Conservation (phyloP, 2,113 vertebrate genomes). For the Dromaius novaehollandiae region DNA sequence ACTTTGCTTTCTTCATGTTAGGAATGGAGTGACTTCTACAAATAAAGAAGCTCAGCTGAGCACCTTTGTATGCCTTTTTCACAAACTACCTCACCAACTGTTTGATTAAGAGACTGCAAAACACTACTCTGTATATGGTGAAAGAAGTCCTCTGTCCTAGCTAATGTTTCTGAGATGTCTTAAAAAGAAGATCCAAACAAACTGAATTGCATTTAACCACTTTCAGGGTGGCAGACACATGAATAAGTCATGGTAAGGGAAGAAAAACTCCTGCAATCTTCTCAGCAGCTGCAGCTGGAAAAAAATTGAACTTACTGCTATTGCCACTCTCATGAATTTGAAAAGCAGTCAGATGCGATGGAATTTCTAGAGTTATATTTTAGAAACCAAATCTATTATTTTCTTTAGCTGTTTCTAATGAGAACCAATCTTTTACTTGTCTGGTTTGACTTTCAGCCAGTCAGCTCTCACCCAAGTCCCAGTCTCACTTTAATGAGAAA, state of each 20-base stretch:
- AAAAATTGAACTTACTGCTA: not conserved
- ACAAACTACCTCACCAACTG: fast-evolving
- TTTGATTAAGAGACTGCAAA: not conserved
- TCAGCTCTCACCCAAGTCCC: not conserved
- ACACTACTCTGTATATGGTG: not conserved
- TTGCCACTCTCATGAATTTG: not conserved
- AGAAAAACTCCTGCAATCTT: not conserved
- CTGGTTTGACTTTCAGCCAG: not conserved
- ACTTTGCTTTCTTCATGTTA: not conserved
- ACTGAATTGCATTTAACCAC: not conserved
- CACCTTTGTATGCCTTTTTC: not conserved
- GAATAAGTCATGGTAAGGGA: not conserved
- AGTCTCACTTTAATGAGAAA: not conserved
- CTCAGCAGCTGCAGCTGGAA: not conserved
- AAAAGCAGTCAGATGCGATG: not conserved
- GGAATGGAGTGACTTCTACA: not conserved
- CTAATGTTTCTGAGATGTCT: not conserved
- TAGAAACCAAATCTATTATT: not conserved
- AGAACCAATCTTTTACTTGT: not conserved
- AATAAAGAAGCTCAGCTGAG: not conserved
- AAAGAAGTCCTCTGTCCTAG: not conserved
- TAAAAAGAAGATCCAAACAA: not conserved
- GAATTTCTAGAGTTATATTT: not conserved
- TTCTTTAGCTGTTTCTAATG: not conserved
- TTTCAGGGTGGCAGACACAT: not conserved